Conservation (phyloP, 2,113 vertebrate genomes). For the Cephalopterus ornatus region DNA sequence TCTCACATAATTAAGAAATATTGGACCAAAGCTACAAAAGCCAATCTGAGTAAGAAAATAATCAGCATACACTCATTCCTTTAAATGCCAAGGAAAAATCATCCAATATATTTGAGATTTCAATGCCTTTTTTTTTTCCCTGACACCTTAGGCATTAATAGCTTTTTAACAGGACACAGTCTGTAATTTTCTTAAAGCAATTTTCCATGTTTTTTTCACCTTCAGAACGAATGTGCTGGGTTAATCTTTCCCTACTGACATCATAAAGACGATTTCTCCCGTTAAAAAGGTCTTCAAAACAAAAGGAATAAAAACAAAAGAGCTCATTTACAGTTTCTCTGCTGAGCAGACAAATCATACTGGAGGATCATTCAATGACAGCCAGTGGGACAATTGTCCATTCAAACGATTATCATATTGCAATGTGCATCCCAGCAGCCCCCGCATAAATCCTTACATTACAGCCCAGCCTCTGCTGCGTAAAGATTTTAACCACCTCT, state of each 20-base stretch:
- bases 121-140: background rate
- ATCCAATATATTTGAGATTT: background rate
- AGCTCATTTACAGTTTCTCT: conserved; percentile 1
- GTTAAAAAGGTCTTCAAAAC: conserved; percentile 9
- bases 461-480: background rate
- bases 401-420: background rate
- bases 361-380: background rate
- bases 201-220: conserved; percentile 39
- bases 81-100: background rate
- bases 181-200: conserved; percentile 36
- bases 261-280: conserved; percentile 4
- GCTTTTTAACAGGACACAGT: background rate
- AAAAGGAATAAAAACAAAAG: background rate
- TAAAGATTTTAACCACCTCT: background rate
- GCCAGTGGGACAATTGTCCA: conserved; percentile 21
- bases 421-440: background rate
- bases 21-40: background rate
- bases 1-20: background rate
- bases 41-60: background rate
- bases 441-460: background rate
- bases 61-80: background rate
- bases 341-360: background rate
- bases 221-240: background rate
- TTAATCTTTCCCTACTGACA: conserved; percentile 32
- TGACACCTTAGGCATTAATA: background rate